Percentiles rank a stretch among this genome's conserved stretches.
Conservation (phyloP, 2,888 invertebrate genomes). For the Eupelmus urozonus region DNA sequence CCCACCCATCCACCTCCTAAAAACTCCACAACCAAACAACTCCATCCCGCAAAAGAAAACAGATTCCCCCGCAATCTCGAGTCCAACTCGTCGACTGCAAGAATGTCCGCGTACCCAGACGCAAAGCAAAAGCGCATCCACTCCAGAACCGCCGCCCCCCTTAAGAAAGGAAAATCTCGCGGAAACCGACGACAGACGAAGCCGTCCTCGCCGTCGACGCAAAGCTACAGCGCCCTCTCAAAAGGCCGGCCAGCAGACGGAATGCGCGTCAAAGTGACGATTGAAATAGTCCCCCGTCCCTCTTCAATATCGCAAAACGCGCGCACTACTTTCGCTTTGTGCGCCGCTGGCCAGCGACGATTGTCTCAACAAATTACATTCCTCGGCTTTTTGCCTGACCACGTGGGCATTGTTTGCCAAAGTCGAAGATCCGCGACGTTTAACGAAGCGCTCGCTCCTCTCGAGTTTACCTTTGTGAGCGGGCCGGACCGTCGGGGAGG, state of each 20-base stretch:
- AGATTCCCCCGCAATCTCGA: too few species aligned
- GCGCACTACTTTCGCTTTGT: conserved; percentile 5
- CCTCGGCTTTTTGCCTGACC: conserved; percentile 6
- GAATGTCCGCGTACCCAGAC: too few species aligned
- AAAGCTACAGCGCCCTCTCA: neutral
- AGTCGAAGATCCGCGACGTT: conserved; percentile 38
- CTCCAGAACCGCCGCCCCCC: too few species aligned
- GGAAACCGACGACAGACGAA: neutral
- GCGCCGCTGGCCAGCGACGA: neutral
- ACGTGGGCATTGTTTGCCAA: conserved; percentile 44
- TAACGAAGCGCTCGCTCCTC: conserved; percentile 33
- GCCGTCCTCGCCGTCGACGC: neutral
- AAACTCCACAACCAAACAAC: too few species aligned
- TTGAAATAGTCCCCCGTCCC: conserved; percentile 46
- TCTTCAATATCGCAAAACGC: neutral
- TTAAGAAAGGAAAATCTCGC: neutral
- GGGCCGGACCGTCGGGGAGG: too few species aligned
- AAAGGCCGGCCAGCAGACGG: neutral
- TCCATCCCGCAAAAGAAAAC: too few species aligned
- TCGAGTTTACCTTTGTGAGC: conserved; percentile 34
- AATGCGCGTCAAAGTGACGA: conserved; percentile 39
- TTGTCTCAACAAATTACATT: conserved; percentile 53
- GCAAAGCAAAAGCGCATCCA: neutral
- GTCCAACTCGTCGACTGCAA: too few species aligned
- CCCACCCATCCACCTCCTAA: too few species aligned